A percentile compares a stretch with the other conserved stretches of the same genome.
phyloP scores from a whole-genome alignment of 2,888 invertebrate species.

The Lacanobia wlatinum region DNA sequence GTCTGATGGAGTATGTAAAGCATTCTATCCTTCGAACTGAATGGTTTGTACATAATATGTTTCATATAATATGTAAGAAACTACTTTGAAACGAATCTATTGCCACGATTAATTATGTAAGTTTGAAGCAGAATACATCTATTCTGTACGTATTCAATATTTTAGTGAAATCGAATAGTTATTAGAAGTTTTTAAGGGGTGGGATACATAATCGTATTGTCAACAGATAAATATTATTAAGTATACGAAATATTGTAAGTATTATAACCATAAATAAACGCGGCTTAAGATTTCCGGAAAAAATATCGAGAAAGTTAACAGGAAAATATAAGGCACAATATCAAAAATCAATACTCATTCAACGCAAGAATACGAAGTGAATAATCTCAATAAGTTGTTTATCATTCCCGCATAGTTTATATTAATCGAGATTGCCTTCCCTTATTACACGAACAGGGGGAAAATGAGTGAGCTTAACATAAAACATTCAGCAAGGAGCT shows the following conservation, averaged over 20 bases:
- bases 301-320: conserved; percentile 47
- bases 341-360: conserved; percentile 45
- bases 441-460: conserved; percentile 18
- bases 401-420: conserved; percentile 22
- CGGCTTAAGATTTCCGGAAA: conserved; percentile 31
- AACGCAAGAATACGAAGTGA: conserved; percentile 26
- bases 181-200: not conserved
- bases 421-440: conserved; percentile 23
- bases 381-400: conserved; percentile 31
- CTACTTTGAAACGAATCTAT: not conserved
- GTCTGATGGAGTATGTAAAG: not conserved
- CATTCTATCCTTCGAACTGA: conserved; percentile 1
- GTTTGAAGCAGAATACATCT: not conserved
- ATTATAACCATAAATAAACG: conserved; percentile 48
- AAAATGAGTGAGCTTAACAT: conserved; percentile 24
- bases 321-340: conserved; percentile 49
- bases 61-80: not conserved
- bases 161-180: not conserved
- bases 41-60: conserved; percentile 1
- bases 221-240: not conserved
- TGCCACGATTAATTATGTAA: conserved; percentile 10
- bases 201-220: not conserved
- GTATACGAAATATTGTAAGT: conserved; percentile 45
- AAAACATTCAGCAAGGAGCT: conserved; percentile 32
- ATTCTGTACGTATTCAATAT: not conserved